Evolutionary conservation across 2,888 invertebrate species (phyloP).

Genomic region (Pheosia tremula): DNA sequence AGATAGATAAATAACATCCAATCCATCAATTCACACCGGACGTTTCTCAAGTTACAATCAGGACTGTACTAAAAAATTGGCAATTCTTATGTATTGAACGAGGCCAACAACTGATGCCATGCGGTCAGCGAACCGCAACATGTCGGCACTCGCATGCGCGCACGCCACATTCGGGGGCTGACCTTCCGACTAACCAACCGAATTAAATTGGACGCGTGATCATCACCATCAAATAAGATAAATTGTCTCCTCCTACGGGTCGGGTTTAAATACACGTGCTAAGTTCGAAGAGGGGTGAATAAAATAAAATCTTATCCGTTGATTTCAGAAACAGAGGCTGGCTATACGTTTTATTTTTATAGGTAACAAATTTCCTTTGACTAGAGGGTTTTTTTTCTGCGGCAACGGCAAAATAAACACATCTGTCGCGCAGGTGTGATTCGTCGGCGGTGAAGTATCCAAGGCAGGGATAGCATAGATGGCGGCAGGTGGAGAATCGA

Average conservation of each 20-base stretch:
- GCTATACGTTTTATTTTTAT: constrained; percentile 4
- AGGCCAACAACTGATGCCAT: constrained; percentile 43
- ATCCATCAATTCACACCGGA: constrained; percentile 16
- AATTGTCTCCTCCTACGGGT: constrained; percentile 17
- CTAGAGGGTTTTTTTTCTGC: constrained; percentile 16
- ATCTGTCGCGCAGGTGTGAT: constrained; percentile 75
- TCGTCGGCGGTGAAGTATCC: constrained; percentile 24
- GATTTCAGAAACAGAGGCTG: constrained; percentile 20
- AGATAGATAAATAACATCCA: background rate
- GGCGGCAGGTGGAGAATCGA: constrained; percentile 42
- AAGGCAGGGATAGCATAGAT: constrained; percentile 9
- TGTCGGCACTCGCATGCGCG: constrained; percentile 55
- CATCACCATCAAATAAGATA: constrained; percentile 17
- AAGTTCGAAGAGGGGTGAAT: constrained; percentile 22
- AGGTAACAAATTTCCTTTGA: constrained; percentile 18
- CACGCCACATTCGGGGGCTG: constrained; percentile 37
- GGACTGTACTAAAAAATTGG: constrained; percentile 22
- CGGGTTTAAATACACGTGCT: constrained; percentile 33
- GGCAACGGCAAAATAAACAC: constrained; percentile 37
- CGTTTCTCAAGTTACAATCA: constrained; percentile 26
- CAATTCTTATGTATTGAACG: constrained; percentile 43
- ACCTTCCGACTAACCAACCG: constrained; percentile 40
- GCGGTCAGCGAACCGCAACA: constrained; percentile 68
- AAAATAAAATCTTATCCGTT: constrained; percentile 24
- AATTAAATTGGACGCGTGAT: constrained; percentile 22